Conservation (phyloP, 2,797 vertebrate species). For the Acanthornis magna region DNA sequence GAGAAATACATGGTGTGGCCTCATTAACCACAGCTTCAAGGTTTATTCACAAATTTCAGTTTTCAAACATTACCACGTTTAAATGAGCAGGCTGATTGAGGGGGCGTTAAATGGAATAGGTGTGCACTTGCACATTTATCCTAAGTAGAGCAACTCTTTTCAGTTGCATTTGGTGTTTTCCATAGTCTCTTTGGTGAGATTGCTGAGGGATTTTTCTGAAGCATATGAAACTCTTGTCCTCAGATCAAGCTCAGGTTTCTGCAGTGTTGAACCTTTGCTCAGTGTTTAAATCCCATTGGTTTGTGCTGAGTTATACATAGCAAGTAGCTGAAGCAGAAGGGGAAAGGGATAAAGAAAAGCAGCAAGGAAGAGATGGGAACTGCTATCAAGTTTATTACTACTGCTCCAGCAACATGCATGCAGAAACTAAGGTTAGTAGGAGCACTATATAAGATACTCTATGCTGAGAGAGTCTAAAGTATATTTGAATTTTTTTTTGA, state of each 20-base stretch:
- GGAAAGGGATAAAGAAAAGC: background rate
- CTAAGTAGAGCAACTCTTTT: background rate
- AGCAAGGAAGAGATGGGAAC: background rate
- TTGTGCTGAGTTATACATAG: background rate
- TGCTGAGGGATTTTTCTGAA: background rate
- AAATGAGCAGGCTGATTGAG: background rate
- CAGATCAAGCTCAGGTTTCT: background rate
- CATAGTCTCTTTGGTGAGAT: background rate
- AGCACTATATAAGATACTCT: background rate
- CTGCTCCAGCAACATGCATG: background rate
- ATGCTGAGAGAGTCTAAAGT: background rate
- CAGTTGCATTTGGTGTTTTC: background rate
- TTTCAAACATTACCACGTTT: background rate
- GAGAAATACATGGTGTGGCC: background rate
- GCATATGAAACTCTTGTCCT: background rate
- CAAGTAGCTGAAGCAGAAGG: background rate
- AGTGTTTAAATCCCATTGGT: background rate
- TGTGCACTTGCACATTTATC: accelerated
- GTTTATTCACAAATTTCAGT: background rate
- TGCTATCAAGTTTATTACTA: background rate
- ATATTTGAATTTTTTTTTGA: background rate
- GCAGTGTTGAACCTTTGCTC: background rate
- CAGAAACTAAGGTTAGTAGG: background rate
- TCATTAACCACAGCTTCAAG: background rate
- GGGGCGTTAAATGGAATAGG: background rate